phyloP scores from a whole-genome alignment of 1,140 invertebrate genomes.

The Drosophila tristis region DNA sequence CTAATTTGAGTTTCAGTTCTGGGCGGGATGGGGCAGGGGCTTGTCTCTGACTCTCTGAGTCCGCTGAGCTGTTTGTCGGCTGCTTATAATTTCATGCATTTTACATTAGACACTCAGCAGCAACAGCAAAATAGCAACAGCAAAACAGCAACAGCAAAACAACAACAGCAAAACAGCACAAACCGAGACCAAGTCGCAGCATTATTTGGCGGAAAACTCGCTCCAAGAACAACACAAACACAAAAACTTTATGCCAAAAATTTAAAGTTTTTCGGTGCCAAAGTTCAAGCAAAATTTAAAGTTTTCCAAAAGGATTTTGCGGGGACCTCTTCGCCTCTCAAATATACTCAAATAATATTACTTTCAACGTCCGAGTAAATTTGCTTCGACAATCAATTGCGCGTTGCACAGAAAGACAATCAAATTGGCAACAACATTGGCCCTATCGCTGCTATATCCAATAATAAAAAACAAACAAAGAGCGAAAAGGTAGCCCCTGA shows the following conservation, averaged over 20 bases:
- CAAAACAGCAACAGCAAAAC: not conserved
- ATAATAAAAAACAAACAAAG: constrained; percentile 32
- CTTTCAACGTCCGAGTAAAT: not conserved
- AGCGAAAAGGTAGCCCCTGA: not conserved
- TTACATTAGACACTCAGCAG: constrained; percentile 61
- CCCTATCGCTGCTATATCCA: constrained; percentile 20
- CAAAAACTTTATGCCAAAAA: no score
- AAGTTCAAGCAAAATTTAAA: constrained; percentile 47
- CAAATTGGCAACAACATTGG: constrained; percentile 25
- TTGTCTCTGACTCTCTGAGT: not conserved
- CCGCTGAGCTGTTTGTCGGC: not conserved
- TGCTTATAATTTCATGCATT: constrained; percentile 65
- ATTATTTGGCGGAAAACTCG: constrained; percentile 21
- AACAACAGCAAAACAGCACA: constrained; percentile 23
- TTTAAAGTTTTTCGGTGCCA: not conserved
- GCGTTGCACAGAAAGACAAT: constrained; percentile 20
- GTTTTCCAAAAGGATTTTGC: constrained; percentile 19
- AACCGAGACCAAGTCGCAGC: constrained; percentile 22
- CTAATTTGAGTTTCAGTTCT: constrained; percentile 65
- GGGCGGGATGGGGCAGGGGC: not conserved
- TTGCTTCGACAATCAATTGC: constrained; percentile 21
- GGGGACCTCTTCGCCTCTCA: not conserved
- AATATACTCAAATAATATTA: not conserved
- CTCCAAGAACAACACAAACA: no score
- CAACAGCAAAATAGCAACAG: no score